Percentiles rank a stretch among this genome's conserved stretches.
These are phyloP conservation scores for Trichomalopsis sarcophagae DNA, from an alignment of 1,140 invertebrate genomes.

Conservation along the genomic window DNA sequence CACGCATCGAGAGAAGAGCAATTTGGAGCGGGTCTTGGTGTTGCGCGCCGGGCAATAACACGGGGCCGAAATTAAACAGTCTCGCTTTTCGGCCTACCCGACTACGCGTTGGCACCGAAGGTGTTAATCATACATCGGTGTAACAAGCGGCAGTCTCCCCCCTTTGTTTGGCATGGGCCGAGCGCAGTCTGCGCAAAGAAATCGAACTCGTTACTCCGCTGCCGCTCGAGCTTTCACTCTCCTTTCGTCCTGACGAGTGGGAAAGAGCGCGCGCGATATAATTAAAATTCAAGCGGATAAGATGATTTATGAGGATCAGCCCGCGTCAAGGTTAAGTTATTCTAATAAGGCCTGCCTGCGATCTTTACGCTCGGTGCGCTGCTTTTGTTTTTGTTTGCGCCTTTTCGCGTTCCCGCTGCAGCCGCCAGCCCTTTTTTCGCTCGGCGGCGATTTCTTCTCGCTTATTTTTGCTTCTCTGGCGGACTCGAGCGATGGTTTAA, in stretches of 20 bases:
- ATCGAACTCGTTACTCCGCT: slow-evolving; percentile 48
- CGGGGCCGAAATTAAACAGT: background rate
- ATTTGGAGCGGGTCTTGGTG: slow-evolving; percentile 12
- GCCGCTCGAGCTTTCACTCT: slow-evolving; percentile 46
- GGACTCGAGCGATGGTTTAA: slow-evolving; percentile 7
- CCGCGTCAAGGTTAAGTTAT: slow-evolving; percentile 49
- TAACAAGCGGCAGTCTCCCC: slow-evolving; percentile 23
- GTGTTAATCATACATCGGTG: slow-evolving; percentile 50
- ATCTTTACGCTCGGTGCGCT: slow-evolving; percentile 9
- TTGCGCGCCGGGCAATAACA: slow-evolving; percentile 7
- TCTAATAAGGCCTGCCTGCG: slow-evolving; percentile 36
- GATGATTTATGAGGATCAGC: slow-evolving; percentile 53
- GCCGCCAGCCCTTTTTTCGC: background rate
- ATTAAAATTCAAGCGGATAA: slow-evolving; percentile 52
- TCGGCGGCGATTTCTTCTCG: background rate
- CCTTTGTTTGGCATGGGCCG: slow-evolving; percentile 24
- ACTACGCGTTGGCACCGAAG: slow-evolving; percentile 42
- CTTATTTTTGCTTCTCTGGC: background rate
- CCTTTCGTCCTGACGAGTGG: slow-evolving; percentile 46
- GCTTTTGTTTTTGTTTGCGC: slow-evolving; percentile 22
- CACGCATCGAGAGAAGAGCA: background rate
- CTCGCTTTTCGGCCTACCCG: slow-evolving; percentile 7
- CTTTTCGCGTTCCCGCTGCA: slow-evolving; percentile 14
- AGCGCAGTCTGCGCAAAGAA: slow-evolving; percentile 46
- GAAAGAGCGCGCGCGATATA: slow-evolving; percentile 43